A percentile compares a stretch with the other conserved stretches of the same genome.
These are phyloP conservation scores for Brachyalestes nurse DNA, from an alignment of 2,797 vertebrate genomes.

Conservation along the genomic window DNA sequence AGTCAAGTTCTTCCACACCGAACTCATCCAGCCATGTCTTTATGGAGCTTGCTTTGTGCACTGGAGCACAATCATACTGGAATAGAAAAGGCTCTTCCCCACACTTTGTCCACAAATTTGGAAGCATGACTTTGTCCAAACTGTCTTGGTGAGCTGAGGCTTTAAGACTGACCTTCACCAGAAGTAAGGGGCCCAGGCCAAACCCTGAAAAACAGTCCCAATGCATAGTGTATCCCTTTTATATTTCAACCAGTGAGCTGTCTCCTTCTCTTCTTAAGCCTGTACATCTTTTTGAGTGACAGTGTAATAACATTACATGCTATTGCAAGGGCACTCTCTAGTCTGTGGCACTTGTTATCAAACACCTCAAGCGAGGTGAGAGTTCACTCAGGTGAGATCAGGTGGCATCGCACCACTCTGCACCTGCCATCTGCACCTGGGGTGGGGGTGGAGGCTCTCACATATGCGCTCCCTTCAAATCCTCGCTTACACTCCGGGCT, in stretches of 20 bases:
- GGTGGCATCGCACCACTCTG: slow-evolving; percentile 25
- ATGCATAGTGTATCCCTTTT: background rate
- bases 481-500: slow-evolving; percentile 8
- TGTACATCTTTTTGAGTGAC: background rate
- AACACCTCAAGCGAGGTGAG: slow-evolving; percentile 24
- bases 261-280: background rate
- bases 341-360: slow-evolving; percentile 19
- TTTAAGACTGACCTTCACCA: too few relatives aligned
- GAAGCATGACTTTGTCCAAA: background rate
- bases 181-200: too few relatives aligned
- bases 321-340: background rate
- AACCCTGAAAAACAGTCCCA: too few relatives aligned
- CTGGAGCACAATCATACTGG: too few relatives aligned
- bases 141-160: background rate
- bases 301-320: background rate
- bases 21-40: too few relatives aligned
- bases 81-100: too few relatives aligned
- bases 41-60: too few relatives aligned
- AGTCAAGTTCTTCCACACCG: too few relatives aligned
- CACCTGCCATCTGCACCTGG: slow-evolving; percentile 39
- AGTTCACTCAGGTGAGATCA: slow-evolving; percentile 43
- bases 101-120: too few relatives aligned
- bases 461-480: slow-evolving; percentile 29
- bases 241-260: slow-evolving; percentile 1
- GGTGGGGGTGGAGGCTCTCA: slow-evolving; percentile 20